Evolutionary conservation across 30 jellyfish, hydroid and myxozoan genomes (phyloP), one percentile per base, ranked within the genome.

Genomic region (Pseudorhiza aurosa): DNA sequence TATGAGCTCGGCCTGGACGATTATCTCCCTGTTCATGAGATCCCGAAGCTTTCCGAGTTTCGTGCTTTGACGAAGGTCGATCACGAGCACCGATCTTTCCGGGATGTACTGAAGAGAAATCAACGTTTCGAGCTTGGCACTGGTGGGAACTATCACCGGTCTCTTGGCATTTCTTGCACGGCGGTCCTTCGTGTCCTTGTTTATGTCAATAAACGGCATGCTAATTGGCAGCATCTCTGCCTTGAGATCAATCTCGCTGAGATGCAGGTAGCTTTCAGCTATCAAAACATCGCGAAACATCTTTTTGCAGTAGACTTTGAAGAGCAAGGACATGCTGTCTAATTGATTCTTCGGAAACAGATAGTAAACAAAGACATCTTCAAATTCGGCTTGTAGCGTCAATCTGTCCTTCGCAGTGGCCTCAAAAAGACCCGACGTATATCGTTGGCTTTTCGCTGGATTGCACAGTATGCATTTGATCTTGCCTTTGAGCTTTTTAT

Each of bases 201-300:
- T 32, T 21, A 73, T 35, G 39, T 92, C 98, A n/a, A 85, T 82
- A 39, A 92, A 92, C 10, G 94, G 90, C 71, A 87, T 79, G 29
- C 96, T 67, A 10, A 82, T 77, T 9, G 98, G 98, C 49, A 92
- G 81, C 98, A 92, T 92, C 56, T 92, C 98, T 26, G 98, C 94
- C 11, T 80, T 85, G 26, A 92, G 68, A 35, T 86, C 96, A 32
- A 92, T 77, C 42, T 86, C 96, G 24, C 98, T 96, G 25, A 92
- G 68, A 35, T 75, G 88, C 62, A 92, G 65, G 68, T 77, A 69
- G 49, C 95, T 86, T 74, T 92, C 98, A n/a, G 97, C 97, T 28
- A 92, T 64, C 12, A 72, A 58, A 8, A 85, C 85, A 32, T 92
- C 98, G 4, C 96, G 88, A 64, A 92, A 92, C 81, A 92, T 40